Conservation (phyloP, 2,888 invertebrate species). For the Melikaiella ostensackeni region DNA sequence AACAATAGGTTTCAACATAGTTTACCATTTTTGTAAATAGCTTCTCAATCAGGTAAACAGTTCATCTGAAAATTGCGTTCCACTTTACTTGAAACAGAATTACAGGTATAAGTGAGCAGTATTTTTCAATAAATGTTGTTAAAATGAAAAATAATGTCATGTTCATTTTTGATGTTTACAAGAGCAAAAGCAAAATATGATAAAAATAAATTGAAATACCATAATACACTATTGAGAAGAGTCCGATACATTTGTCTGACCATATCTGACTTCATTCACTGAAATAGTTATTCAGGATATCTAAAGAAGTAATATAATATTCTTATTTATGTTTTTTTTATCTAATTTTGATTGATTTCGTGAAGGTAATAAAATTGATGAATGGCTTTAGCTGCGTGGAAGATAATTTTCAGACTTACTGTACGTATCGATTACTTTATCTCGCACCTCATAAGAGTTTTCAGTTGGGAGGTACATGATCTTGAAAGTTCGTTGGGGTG, state of each 20-base stretch:
- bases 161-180: too few species aligned
- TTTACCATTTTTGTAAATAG: neutral
- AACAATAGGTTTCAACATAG: neutral
- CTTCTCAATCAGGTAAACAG: neutral
- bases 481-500: constrained; percentile 25
- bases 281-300: neutral
- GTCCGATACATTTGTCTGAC: neutral
- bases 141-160: too few species aligned
- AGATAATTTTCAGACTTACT: constrained; percentile 22
- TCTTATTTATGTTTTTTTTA: neutral
- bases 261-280: neutral
- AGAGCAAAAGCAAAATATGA: too few species aligned
- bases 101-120: neutral
- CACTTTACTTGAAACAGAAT: neutral
- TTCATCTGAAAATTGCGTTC: neutral
- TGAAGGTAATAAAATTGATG: neutral
- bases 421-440: constrained; percentile 38
- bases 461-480: constrained; percentile 28
- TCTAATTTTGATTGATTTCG: neutral
- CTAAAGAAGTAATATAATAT: too few species aligned
- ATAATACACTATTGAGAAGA: neutral
- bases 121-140: too few species aligned
- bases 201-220: too few species aligned
- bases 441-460: constrained; percentile 27
- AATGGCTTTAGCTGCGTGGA: neutral